Evolutionary conservation across 2,797 vertebrate species (phyloP), one percentile per base, ranked within the genome.

Genomic region (Aulostomus chinensis): DNA sequence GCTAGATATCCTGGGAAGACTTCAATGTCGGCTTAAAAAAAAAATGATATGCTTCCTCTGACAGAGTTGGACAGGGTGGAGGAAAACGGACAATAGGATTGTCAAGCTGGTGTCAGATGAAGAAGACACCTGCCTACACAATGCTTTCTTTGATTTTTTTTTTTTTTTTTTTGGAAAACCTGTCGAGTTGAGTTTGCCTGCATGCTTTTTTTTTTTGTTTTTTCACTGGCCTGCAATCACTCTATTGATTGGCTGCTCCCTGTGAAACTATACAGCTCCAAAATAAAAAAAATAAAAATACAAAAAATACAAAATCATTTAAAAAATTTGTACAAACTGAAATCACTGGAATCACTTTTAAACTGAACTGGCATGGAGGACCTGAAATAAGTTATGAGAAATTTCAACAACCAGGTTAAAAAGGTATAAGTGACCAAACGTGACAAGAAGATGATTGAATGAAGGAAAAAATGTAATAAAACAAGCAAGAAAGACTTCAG

Each of bases 61-160:
- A 50, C 45, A 50, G 6, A 21, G 15, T 39, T 62, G 15, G 36
- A 30, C 41, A 52, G 33, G 32, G 48, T 41, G 36, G n/a, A n/a
- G n/a, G n/a, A n/a, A n/a, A n/a, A n/a, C n/a, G n/a, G n/a, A 42
- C 54, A 33, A 67, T 51, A 32, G 42, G 53, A 42, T 35, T 7
- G 15, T 51, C 8, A 38, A 38, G 25, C 35, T 29, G 21, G 12
- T 10, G 35, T 39, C 12, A n/a, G 58, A 68, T 71, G 68, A 65
- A 25, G 4, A 38, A 58, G 20, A 45, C 45, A 39, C 52, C 40
- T 64, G 66, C 26, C 39, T 16, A 1, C n/a, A n/a, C n/a, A n/a
- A n/a, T 43, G 31, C 54, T 63, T 63, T 29, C 29, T 55, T 62
- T 46, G 38, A 58, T 58, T 28, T 59, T n/a, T n/a, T n/a, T n/a